Conservation (phyloP, 2,888 invertebrate species). For the Homarus gammarus region DNA sequence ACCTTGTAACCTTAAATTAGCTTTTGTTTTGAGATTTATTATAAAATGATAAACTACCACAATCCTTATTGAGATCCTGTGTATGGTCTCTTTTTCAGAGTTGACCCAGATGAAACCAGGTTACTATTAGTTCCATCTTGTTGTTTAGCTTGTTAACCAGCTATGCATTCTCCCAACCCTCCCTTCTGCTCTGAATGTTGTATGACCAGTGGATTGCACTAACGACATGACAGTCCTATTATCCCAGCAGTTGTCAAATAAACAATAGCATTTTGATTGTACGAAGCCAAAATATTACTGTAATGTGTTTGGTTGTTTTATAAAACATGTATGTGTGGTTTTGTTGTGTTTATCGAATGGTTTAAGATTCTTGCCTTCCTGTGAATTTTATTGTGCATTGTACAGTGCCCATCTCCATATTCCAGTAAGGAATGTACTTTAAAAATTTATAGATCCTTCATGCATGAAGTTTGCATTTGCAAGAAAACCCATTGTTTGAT, state of each 20-base stretch:
- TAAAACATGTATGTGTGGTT: background rate
- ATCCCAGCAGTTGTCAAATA: background rate
- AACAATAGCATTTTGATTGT: background rate
- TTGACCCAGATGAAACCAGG: slow-evolving; percentile 74
- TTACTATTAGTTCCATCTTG: slow-evolving; percentile 54
- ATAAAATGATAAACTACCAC: background rate
- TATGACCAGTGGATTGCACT: slow-evolving; percentile 41
- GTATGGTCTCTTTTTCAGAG: slow-evolving; percentile 73
- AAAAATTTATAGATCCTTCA: background rate
- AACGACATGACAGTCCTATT: slow-evolving; percentile 23
- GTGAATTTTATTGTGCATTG: background rate
- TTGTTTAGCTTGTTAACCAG: slow-evolving; percentile 56
- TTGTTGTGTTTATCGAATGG: background rate
- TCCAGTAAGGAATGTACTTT: background rate
- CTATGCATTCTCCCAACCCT: slow-evolving; percentile 38
- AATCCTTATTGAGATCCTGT: slow-evolving; percentile 30
- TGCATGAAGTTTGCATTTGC: slow-evolving; percentile 35
- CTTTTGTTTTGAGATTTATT: background rate
- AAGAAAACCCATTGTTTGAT: slow-evolving; percentile 6
- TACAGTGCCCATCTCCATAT: background rate
- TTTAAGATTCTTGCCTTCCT: background rate
- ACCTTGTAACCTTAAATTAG: background rate
- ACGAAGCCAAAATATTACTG: background rate
- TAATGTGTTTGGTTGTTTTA: background rate
- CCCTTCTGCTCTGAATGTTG: slow-evolving; percentile 42